These are phyloP conservation scores for Rhinichthys klamathensis DNA, from an alignment of 2,113 vertebrate species.

Conservation along the genomic window DNA sequence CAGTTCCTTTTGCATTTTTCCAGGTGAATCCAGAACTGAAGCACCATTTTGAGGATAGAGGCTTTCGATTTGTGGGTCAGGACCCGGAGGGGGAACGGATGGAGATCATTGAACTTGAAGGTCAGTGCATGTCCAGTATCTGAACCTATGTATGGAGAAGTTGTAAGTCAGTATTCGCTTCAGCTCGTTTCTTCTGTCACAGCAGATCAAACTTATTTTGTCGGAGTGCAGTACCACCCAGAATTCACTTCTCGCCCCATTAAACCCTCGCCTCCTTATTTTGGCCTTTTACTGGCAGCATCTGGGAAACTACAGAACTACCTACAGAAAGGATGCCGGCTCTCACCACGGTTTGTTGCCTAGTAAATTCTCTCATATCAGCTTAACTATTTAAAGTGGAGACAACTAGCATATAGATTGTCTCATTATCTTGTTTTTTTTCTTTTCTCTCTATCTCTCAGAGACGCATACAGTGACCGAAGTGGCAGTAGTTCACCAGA, in stretches of 20 bases:
- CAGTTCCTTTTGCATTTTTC: neutral
- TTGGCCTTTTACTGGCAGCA: constrained; percentile 88
- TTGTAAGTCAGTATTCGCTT: neutral
- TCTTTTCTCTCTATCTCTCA: constrained; percentile 61
- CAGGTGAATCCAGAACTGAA: constrained; percentile 94
- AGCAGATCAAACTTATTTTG: constrained; percentile 91
- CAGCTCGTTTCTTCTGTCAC: constrained; percentile 20
- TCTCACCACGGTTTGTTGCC: constrained; percentile 84
- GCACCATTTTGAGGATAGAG: constrained; percentile 85
- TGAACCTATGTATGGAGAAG: neutral
- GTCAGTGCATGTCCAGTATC: constrained; percentile 53
- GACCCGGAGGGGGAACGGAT: constrained; percentile 95
- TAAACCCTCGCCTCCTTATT: constrained; percentile 93
- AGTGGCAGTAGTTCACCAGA: constrained; percentile 92
- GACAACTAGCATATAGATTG: neutral
- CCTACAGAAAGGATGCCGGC: constrained; percentile 88
- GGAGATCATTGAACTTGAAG: constrained; percentile 94
- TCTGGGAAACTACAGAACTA: constrained; percentile 87
- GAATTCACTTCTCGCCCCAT: constrained; percentile 97
- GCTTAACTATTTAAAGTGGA: neutral
- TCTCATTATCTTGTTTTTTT: neutral
- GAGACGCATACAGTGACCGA: constrained; percentile 90
- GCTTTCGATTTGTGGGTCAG: constrained; percentile 91
- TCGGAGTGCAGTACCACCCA: constrained; percentile 94
- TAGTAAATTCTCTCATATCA: neutral